Conservation (phyloP, 2,113 vertebrate genomes). For the Notothenia coriiceps region DNA sequence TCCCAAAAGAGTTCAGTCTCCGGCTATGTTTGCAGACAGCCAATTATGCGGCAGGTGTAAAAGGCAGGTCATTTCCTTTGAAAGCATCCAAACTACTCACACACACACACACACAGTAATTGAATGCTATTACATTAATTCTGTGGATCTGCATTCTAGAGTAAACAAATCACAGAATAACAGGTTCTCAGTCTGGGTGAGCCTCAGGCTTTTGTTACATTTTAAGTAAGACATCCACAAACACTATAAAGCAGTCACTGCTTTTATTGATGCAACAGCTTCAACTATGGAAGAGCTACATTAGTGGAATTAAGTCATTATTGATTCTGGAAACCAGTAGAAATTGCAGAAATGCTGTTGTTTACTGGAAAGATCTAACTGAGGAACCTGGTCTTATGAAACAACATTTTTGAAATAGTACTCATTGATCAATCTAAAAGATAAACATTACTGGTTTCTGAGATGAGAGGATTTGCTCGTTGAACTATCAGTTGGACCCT, state of each 20-base stretch:
- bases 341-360: not conserved
- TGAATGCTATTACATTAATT: constrained; percentile 45
- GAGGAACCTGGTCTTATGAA: not conserved
- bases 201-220: constrained; percentile 48
- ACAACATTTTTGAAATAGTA: not conserved
- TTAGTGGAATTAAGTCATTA: constrained; percentile 4
- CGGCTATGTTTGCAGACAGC: constrained; percentile 27
- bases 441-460: not conserved
- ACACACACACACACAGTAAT: constrained; percentile 38
- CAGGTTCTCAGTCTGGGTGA: constrained; percentile 38
- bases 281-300: constrained; percentile 8
- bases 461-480: not conserved
- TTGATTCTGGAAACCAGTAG: not conserved
- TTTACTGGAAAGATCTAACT: not conserved
- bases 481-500: too few species aligned
- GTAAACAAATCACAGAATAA: constrained; percentile 54
- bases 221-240: constrained; percentile 30
- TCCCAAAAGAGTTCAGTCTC: constrained; percentile 36
- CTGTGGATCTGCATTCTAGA: constrained; percentile 15
- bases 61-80: constrained; percentile 36
- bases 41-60: constrained; percentile 52
- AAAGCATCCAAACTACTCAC: constrained; percentile 26
- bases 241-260: constrained; percentile 7
- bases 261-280: constrained; percentile 8
- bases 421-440: not conserved